Base-by-base conservation (phyloP, 2,797 vertebrate genomes). In the Tapirus indicus region DNA sequence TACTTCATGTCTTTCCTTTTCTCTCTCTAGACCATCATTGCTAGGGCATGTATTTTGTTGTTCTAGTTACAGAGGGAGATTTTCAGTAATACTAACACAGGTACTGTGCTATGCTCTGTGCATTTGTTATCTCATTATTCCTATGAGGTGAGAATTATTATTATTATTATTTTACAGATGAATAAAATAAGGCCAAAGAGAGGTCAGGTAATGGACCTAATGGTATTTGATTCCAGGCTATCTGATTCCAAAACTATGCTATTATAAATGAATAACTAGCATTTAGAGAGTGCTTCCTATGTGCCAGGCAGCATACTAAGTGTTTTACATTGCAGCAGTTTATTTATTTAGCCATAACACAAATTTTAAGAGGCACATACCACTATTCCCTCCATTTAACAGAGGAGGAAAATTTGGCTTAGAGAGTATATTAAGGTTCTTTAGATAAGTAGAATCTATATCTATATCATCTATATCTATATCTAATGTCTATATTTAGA, bases 181-280 rank as follows among this genome's bases (percentile, higher is more conserved):
- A 93, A 52, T 9, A 68, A 94, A 87, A 87, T 49, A 83, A 95
- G 27, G 6, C 11, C 35, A 38, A 95, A 89, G 44, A 80, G 13
- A 78, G 11, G 27, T 56, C 25, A 93, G 32, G 1, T 77, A 77
- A 74, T 23, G 2, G 5, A 49, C 9, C 13, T 10, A 44, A 49
- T 72, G 17, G 2, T 41, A 88, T 71, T 62, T 74, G 64, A 69
- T 91, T 11, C 13, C 9, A 85, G 5, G 12, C 25, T 84, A 29
- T 89, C 58, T 72, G 38, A 75, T 84, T 97, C 44, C 12, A 91
- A 32, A 85, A 68, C 7, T 66, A 41, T 21, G 4, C 20, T 47
- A 72, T 66, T 69, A 88, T 56, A 72, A 71, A 82, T 41, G 44
- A 82, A 90, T 54, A 52, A 41, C 38, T 74, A 41, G 17, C 52